phyloP scores from a whole-genome alignment of 37 sponge, comb jelly and placozoan genomes.

The Chondrilla cf. caribensis region DNA sequence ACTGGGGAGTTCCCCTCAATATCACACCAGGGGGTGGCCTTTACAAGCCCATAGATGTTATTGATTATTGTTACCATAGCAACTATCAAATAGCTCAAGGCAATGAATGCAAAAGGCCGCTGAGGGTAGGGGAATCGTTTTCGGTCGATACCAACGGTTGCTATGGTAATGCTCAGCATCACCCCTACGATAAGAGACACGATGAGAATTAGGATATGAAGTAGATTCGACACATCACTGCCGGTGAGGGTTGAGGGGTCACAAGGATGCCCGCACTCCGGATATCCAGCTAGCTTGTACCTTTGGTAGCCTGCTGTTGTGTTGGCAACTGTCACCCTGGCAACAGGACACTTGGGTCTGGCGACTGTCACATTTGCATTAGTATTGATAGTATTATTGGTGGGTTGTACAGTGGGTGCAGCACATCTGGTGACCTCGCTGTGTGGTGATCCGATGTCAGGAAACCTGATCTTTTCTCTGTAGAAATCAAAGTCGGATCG shows the following conservation, averaged over 20 bases:
- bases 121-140: conserved; percentile 87
- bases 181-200: conserved; percentile 54
- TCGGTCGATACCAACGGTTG: conserved; percentile 81
- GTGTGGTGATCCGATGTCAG: neutral
- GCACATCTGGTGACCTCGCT: neutral
- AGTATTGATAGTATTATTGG: neutral
- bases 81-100: conserved; percentile 71
- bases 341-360: neutral
- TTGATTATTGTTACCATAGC: conserved; percentile 57
- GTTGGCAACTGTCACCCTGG: neutral
- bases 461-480: neutral
- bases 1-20: neutral
- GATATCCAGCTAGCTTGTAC: conserved; percentile 39
- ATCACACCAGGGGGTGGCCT: neutral
- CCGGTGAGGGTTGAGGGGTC: neutral
- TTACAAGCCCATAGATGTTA: neutral
- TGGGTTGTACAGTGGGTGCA: neutral
- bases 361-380: neutral
- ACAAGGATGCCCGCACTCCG: conserved; percentile 57
- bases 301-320: conserved; percentile 5
- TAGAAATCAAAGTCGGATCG: neutral
- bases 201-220: conserved; percentile 49
- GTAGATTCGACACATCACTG: conserved; percentile 16
- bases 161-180: conserved; percentile 69
- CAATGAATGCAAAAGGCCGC: conserved; percentile 79